phyloP scores from a whole-genome alignment of 1,140 invertebrate species.

The Meloidogyne hapla region DNA sequence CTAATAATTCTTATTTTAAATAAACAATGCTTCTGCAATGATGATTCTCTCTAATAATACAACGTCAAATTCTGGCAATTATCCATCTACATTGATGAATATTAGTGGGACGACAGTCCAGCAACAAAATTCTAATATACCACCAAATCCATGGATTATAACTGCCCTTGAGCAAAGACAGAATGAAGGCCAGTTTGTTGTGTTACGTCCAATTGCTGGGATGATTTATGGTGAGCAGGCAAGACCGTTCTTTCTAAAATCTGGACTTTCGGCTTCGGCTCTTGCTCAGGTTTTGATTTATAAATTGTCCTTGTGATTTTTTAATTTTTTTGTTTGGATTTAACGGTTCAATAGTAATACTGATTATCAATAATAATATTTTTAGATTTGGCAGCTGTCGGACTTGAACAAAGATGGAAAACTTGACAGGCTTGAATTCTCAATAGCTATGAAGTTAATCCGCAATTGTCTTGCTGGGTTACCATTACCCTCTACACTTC shows the following conservation, averaged over 20 bases:
- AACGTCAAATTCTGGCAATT: background rate
- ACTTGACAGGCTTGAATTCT: slow-evolving; percentile 45
- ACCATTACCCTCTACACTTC: slow-evolving; percentile 35
- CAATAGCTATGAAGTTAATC: slow-evolving; percentile 50
- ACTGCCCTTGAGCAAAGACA: slow-evolving; percentile 27
- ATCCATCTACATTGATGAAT: background rate
- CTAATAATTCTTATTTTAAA: background rate
- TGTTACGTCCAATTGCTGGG: slow-evolving; percentile 38
- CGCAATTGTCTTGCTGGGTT: slow-evolving; percentile 39
- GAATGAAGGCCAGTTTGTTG: slow-evolving; percentile 49
- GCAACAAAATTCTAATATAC: background rate
- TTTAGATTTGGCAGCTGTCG: slow-evolving; percentile 53
- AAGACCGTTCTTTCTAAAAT: slow-evolving; percentile 47
- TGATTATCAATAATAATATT: slow-evolving; percentile 12
- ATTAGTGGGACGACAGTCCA: background rate
- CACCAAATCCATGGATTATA: slow-evolving; percentile 30
- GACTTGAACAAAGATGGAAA: slow-evolving; percentile 51
- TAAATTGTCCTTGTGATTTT: slow-evolving; percentile 88
- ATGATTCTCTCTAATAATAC: background rate
- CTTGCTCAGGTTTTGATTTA: slow-evolving; percentile 84
- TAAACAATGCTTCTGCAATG: background rate
- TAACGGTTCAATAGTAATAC: background rate
- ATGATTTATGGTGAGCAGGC: slow-evolving; percentile 47
- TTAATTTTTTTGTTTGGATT: slow-evolving; percentile 28
- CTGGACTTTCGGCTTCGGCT: slow-evolving; percentile 39